These are phyloP conservation scores for Eretmocerus hayati DNA, from an alignment of 2,888 invertebrate genomes.

Conservation along the genomic window DNA sequence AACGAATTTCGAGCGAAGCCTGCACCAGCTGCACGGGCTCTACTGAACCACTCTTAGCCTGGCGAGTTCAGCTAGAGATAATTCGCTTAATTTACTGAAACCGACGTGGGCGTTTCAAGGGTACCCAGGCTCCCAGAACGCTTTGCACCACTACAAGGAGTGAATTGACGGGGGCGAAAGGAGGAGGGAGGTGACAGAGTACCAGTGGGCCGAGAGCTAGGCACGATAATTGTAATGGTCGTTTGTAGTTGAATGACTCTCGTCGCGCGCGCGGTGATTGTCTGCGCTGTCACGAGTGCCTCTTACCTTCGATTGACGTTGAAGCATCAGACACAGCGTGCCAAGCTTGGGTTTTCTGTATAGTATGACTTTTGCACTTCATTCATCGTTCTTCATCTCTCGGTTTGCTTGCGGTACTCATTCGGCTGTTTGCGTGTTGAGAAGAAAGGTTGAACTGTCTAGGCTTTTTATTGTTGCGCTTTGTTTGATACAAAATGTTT, in stretches of 20 bases:
- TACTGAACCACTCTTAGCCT: conserved; percentile 5
- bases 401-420: no score
- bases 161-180: conserved; percentile 2
- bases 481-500: no score
- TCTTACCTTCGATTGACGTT: conserved; percentile 30
- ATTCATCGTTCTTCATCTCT: no score
- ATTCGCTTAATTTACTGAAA: conserved; percentile 24
- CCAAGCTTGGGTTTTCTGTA: no score
- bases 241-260: conserved; percentile 44
- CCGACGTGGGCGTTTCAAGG: conserved; percentile 20
- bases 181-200: conserved; percentile 1
- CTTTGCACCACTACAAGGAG: not conserved
- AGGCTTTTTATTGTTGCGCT: no score
- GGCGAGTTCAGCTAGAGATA: conserved; percentile 14
- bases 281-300: conserved; percentile 31
- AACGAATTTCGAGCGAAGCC: conserved; percentile 9
- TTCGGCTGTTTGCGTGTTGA: no score
- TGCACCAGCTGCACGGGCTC: no score
- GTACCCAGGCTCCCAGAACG: conserved; percentile 5
- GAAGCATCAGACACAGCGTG: conserved; percentile 14
- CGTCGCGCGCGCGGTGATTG: conserved; percentile 30
- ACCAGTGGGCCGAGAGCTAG: conserved; percentile 4
- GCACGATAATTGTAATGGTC: conserved; percentile 42
- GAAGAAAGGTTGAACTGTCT: no score
- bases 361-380: no score